Evolutionary conservation across 2,888 invertebrate genomes (phyloP), one percentile per base, ranked within the genome.

Genomic region (Microctonus aethiopoides): DNA sequence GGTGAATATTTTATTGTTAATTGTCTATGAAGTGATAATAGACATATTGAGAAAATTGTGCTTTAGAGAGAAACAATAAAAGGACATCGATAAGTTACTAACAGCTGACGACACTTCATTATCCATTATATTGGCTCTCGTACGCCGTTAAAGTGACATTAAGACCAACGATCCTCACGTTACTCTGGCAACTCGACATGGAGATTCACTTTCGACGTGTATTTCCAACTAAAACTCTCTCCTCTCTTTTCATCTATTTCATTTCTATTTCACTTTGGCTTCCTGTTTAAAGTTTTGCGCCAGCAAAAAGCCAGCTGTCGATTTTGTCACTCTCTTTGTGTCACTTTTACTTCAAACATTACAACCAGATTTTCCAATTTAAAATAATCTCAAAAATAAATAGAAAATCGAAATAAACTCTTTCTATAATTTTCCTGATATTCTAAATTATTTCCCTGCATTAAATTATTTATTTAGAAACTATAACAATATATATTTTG

Each of bases 51-150:
- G 61, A 46, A 32, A 32, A 39, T 66, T 46, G 65, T 32, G 7
- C 20, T 24, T 56, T 41, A 41, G 20, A 26, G 26, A 67, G 46
- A 60, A 54, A 36, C 36, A 54, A 51, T 34, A 71, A 71, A 71
- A 77, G 70, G 69, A 72, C 68, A 78, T 77, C 78, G 74, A 79
- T 75, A 75, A 70, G 72, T 75, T 67, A 68, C 64, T 24, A 74
- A 78, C 80, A 81, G 78, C 80, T 81, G 81, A 73, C 75, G 73
- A 75, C 75, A 72, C 76, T 80, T 78, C 78, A 78, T 81, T 80
- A 81, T 75, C 67, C 75, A 76, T 77, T 80, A 78, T 80, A 81
- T 78, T 77, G 80, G 80, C 78, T 75, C 74, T 75, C 75, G 75
- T 78, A 76, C 76, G 74, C 80, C 78, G 79, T 81, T 81, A 77